phyloP scores from a whole-genome alignment of 2,888 invertebrate genomes.

The Maniola hyperantus region DNA sequence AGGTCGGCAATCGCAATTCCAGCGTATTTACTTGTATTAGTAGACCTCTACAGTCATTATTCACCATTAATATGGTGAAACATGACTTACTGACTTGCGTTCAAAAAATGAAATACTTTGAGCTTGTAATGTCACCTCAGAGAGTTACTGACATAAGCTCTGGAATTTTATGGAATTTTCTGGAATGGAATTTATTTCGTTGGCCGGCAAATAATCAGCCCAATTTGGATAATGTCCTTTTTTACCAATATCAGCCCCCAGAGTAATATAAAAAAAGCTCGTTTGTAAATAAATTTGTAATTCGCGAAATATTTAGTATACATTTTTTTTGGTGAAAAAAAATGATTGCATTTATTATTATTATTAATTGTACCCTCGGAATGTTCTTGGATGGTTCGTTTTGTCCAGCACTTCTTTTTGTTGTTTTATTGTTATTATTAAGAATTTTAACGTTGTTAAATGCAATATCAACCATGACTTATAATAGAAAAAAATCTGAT shows the following conservation, averaged over 20 bases:
- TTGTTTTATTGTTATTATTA: constrained; percentile 81
- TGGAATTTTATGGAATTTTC: too few relatives aligned
- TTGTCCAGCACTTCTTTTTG: constrained; percentile 71
- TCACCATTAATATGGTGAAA: too few relatives aligned
- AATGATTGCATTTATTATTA: constrained; percentile 74
- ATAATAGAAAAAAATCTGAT: constrained; percentile 9
- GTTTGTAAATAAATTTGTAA: constrained; percentile 78
- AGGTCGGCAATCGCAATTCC: too few relatives aligned
- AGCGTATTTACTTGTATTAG: too few relatives aligned
- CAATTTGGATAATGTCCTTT: constrained; percentile 18
- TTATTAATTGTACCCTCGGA: constrained; percentile 62
- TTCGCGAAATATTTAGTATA: constrained; percentile 67
- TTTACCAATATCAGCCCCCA: constrained; percentile 56
- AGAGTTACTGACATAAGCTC: too few relatives aligned
- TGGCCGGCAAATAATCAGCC: not conserved
- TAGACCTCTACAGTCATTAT: too few relatives aligned
- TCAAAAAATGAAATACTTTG: too few relatives aligned
- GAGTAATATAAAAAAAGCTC: constrained; percentile 47
- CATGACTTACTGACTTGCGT: too few relatives aligned
- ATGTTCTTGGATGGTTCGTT: constrained; percentile 77
- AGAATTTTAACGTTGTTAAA: constrained; percentile 80
- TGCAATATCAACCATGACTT: constrained; percentile 58
- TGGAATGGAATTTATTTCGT: not conserved
- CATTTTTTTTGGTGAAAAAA: constrained; percentile 61
- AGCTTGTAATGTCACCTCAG: too few relatives aligned